Evolutionary conservation across 1,140 invertebrate species (phyloP).

Genomic region (Drosophila auraria): DNA sequence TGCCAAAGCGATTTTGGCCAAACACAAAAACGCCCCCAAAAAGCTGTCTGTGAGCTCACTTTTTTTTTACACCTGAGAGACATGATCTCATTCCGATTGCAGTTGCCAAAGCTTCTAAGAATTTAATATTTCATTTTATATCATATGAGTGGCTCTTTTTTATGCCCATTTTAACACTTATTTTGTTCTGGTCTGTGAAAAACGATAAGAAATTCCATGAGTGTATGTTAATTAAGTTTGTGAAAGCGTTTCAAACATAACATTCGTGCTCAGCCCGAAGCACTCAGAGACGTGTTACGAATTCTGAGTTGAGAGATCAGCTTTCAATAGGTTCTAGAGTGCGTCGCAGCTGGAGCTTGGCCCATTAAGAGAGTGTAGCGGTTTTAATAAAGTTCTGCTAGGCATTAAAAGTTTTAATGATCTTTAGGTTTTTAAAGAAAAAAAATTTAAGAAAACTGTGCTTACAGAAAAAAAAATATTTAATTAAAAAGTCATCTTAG

Average conservation of each 20-base stretch:
- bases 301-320: conserved; percentile 26
- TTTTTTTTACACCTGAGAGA: conserved; percentile 8
- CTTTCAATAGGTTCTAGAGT: conserved; percentile 20
- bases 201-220: conserved; percentile 19
- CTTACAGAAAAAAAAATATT: neutral
- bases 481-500: neutral
- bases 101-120: conserved; percentile 16
- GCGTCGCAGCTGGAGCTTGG: conserved; percentile 27
- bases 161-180: conserved; percentile 29
- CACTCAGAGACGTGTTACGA: conserved; percentile 18
- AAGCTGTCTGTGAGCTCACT: conserved; percentile 23
- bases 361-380: conserved; percentile 25
- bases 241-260: conserved; percentile 56
- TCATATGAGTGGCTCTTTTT: conserved; percentile 8
- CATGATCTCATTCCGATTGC: conserved; percentile 53
- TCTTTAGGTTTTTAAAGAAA: conserved; percentile 2
- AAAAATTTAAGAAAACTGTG: neutral
- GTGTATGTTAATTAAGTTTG: conserved; percentile 48
- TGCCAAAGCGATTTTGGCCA: conserved; percentile 36
- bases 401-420: neutral
- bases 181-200: conserved; percentile 36
- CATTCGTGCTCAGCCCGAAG: conserved; percentile 33
- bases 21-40: conserved; percentile 40
- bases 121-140: conserved; percentile 29
- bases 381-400: conserved; percentile 14